phyloP scores from a whole-genome alignment of 2,888 invertebrate species.

The Pheosia tremula region DNA sequence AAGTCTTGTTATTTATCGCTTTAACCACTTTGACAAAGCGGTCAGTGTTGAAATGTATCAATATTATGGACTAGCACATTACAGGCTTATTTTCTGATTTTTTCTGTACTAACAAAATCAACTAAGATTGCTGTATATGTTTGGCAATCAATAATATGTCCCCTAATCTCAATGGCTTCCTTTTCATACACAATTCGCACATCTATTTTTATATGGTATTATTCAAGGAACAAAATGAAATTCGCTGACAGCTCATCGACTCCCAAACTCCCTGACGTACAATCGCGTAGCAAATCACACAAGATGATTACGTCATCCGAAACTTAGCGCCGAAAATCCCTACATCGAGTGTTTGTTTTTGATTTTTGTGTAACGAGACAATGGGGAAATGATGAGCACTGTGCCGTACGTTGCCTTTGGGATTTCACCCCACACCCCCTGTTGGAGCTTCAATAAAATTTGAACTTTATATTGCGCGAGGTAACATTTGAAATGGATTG shows the following conservation, averaged over 20 bases:
- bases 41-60: background rate
- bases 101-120: too few species aligned
- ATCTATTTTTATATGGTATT: background rate
- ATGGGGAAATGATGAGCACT: conserved; percentile 84
- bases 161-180: background rate
- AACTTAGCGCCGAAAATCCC: conserved; percentile 79
- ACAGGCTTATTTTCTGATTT: too few species aligned
- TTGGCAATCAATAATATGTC: too few species aligned
- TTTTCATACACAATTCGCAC: background rate
- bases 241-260: background rate
- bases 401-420: conserved; percentile 78
- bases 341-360: conserved; percentile 80
- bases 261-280: conserved; percentile 68
- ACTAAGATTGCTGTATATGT: too few species aligned
- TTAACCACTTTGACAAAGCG: background rate
- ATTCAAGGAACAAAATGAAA: background rate
- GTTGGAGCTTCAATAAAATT: conserved; percentile 41
- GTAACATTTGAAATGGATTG: conserved; percentile 56
- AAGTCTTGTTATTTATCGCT: background rate
- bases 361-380: conserved; percentile 85
- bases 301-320: conserved; percentile 71
- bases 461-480: conserved; percentile 51
- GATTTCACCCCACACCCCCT: conserved; percentile 75
- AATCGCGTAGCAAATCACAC: conserved; percentile 56
- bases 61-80: background rate